Percentiles rank a stretch among this genome's conserved stretches.
These are phyloP conservation scores for Meloidogyne chitwoodi DNA, from an alignment of 1,140 invertebrate species.

Conservation along the genomic window DNA sequence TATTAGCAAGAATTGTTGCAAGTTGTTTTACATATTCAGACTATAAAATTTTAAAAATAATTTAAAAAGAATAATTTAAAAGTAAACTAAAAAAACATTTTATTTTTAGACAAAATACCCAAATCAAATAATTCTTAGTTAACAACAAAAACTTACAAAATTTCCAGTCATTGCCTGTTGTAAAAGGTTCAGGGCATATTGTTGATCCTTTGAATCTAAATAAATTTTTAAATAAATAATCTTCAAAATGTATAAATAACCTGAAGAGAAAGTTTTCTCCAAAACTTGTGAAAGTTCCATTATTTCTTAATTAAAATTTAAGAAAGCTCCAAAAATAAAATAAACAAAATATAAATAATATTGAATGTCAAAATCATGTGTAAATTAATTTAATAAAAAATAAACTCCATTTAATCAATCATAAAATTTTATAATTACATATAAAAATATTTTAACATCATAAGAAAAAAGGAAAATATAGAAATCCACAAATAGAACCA, in stretches of 20 bases:
- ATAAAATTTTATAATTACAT: too few relatives aligned
- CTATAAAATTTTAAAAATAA: conserved; percentile 59
- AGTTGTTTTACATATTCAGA: conserved; percentile 87
- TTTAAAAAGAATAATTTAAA: neutral
- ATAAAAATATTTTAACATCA: neutral
- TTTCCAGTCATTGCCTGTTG: neutral
- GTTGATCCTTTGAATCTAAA: conserved; percentile 7
- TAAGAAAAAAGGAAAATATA: neutral
- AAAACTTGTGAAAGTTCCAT: conserved; percentile 67
- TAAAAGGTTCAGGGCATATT: neutral
- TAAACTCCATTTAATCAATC: too few relatives aligned
- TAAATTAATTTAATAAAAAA: too few relatives aligned
- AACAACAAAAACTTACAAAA: conserved; percentile 55
- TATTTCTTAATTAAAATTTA: conserved; percentile 17
- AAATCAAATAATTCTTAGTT: conserved; percentile 72
- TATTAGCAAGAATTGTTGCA: conserved; percentile 83
- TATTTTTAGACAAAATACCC: conserved; percentile 80
- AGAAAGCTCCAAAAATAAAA: neutral
- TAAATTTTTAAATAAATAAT: conserved; percentile 22
- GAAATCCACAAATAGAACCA: neutral
- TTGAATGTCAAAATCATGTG: too few relatives aligned
- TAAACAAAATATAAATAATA: neutral
- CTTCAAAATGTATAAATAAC: conserved; percentile 65
- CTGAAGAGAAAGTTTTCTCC: conserved; percentile 90
- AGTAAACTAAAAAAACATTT: conserved; percentile 69